Percentiles rank a stretch among this genome's conserved stretches.
Conservation (phyloP, 2,797 vertebrate species). For the Eulemur coronatus region DNA sequence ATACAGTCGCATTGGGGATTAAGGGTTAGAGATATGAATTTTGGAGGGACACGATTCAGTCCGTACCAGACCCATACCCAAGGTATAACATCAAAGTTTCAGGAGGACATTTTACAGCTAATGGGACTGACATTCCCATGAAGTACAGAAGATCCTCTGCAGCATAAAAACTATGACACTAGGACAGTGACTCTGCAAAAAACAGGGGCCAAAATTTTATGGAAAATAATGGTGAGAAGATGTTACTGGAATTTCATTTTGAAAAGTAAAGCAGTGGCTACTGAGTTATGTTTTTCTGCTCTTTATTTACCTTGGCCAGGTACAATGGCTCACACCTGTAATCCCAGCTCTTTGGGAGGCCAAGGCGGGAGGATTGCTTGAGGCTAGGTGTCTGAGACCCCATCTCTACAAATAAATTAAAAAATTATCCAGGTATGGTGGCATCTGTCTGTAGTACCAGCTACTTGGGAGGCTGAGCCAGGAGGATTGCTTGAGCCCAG, state of each 20-base stretch:
- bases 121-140: background rate
- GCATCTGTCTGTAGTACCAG: background rate
- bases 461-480: background rate
- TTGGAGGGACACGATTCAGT: background rate
- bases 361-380: background rate
- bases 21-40: background rate
- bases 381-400: background rate
- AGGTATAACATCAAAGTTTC: background rate
- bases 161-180: background rate
- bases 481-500: background rate
- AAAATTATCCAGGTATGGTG: background rate
- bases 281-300: background rate
- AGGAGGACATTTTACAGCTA: background rate
- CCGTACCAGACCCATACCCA: background rate
- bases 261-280: background rate
- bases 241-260: background rate
- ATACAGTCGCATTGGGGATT: background rate
- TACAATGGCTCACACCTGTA: background rate
- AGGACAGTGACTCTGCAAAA: background rate
- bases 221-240: background rate
- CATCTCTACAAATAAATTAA: background rate
- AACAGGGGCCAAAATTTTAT: background rate
- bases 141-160: background rate
- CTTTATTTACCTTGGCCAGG: background rate
- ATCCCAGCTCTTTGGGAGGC: background rate